A percentile compares a stretch with the other conserved stretches of the same genome.
These are phyloP conservation scores for Helobdella robusta DNA, from an alignment of 2,888 invertebrate species.

Conservation along the genomic window DNA sequence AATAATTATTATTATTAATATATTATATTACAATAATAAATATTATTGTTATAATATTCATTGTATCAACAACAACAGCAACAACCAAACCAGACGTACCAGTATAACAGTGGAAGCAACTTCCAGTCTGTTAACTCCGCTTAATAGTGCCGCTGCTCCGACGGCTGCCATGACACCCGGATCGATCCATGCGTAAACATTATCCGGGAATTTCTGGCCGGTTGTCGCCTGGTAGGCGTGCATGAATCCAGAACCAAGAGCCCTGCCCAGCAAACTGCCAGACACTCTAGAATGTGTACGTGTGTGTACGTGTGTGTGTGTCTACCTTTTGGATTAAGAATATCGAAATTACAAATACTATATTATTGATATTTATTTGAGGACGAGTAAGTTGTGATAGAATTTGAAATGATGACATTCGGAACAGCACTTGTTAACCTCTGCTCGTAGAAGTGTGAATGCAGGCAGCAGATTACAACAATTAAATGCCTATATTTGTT, in stretches of 20 bases:
- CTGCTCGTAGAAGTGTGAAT: too few relatives aligned
- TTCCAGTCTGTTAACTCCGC: conserved; percentile 34
- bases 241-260: conserved; percentile 31
- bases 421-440: not conserved
- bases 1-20: not conserved
- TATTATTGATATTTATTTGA: not conserved
- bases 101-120: conserved; percentile 36
- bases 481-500: too few relatives aligned
- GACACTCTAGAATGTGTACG: conserved; percentile 28
- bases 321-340: not conserved
- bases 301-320: not conserved
- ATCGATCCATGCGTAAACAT: conserved; percentile 35
- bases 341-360: not conserved
- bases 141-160: conserved; percentile 35
- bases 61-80: not conserved
- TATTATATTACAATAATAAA: not conserved
- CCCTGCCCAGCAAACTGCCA: conserved; percentile 33
- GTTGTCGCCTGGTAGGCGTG: conserved; percentile 26
- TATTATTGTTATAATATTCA: not conserved
- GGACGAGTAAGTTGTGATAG: not conserved
- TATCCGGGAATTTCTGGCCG: conserved; percentile 16
- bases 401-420: not conserved
- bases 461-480: too few relatives aligned
- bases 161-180: conserved; percentile 35
- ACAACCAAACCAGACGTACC: conserved; percentile 26